Conservation (phyloP, 2,797 vertebrate genomes). For the Gymnocypris eckloni region DNA sequence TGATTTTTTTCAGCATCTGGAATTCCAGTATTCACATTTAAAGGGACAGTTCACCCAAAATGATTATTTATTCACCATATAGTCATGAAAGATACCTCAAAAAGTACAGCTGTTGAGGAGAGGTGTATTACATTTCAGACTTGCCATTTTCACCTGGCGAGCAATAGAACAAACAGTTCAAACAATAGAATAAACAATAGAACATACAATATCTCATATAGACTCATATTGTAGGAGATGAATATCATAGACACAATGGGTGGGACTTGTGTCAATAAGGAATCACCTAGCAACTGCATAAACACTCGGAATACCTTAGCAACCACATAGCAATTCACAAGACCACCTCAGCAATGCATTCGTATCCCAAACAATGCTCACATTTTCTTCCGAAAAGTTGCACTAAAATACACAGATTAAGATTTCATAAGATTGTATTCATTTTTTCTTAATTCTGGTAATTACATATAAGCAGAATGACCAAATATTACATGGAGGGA, state of each 20-base stretch:
- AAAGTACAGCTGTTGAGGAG: neutral
- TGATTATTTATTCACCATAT: neutral
- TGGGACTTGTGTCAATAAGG: neutral
- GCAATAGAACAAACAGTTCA: neutral
- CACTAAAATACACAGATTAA: neutral
- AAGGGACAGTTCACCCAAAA: neutral
- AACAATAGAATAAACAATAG: too few species aligned
- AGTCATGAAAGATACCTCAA: slow-evolving; percentile 4
- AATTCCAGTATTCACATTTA: neutral
- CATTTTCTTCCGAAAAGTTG: neutral
- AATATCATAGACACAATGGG: neutral
- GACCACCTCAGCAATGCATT: neutral
- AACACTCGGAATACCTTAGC: neutral
- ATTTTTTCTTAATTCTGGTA: neutral
- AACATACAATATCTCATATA: neutral
- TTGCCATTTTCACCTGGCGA: neutral
- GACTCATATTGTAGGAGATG: neutral
- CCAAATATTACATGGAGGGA: neutral
- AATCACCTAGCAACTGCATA: neutral
- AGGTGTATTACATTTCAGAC: neutral
- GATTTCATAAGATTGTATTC: too few species aligned
- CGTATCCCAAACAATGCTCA: neutral
- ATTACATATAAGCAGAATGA: neutral
- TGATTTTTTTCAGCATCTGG: neutral
- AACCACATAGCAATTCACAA: neutral